Percentiles rank a stretch among this genome's conserved stretches.
phyloP scores from a whole-genome alignment of 2,888 invertebrate species.

The Taenaris catops region DNA sequence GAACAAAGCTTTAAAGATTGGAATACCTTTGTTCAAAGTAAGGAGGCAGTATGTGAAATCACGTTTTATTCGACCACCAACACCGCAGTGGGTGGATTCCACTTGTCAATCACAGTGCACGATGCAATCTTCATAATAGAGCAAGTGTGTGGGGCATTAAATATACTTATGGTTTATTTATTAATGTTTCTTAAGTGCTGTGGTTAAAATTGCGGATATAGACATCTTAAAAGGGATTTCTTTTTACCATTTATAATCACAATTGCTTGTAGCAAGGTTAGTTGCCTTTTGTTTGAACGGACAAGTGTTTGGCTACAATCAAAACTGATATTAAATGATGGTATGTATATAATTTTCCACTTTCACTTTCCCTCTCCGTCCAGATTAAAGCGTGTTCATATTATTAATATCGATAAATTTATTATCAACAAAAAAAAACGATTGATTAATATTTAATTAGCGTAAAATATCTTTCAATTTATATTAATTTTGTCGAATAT shows the following conservation, averaged over 20 bases:
- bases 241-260: no score
- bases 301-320: no score
- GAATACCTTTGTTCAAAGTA: not conserved
- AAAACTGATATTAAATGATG: no score
- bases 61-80: conserved; percentile 52
- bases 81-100: conserved; percentile 45
- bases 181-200: no score
- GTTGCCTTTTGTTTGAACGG: no score
- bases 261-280: no score
- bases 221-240: not conserved
- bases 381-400: conserved; percentile 70
- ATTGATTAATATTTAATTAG: conserved; percentile 39
- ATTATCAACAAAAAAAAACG: no score
- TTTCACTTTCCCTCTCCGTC: conserved; percentile 68
- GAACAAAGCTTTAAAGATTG: not conserved
- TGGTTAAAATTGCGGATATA: no score
- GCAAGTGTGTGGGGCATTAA: conserved; percentile 1
- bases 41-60: conserved; percentile 28
- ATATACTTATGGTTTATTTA: conserved; percentile 3
- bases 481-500: conserved; percentile 7
- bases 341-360: conserved; percentile 34
- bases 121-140: conserved; percentile 19
- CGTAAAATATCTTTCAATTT: conserved; percentile 32
- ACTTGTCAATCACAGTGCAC: conserved; percentile 54
- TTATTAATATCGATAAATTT: no score